These are phyloP conservation scores for Scomber colias DNA, from an alignment of 2,113 vertebrate species.

Conservation along the genomic window DNA sequence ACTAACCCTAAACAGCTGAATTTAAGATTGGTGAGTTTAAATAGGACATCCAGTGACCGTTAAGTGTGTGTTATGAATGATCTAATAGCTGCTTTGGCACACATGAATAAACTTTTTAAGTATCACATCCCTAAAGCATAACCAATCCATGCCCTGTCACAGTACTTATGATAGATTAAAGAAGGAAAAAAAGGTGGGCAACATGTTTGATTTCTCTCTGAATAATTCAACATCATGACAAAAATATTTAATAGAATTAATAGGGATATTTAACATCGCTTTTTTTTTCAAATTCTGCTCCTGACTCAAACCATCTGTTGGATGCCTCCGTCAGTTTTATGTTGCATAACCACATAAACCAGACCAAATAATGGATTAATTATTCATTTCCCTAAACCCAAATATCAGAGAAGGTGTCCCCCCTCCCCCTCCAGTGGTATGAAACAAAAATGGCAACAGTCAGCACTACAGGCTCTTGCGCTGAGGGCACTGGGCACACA, in stretches of 20 bases:
- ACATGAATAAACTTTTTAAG: constrained; percentile 29
- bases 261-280: neutral
- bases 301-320: constrained; percentile 18
- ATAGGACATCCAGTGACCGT: constrained; percentile 29
- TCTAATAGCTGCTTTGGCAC: constrained; percentile 34
- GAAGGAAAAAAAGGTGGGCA: neutral
- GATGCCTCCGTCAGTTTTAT: constrained; percentile 17
- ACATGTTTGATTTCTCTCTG: neutral
- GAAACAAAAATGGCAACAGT: constrained; percentile 41
- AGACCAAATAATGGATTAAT: constrained; percentile 43
- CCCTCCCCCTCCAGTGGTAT: neutral
- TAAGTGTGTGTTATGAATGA: constrained; percentile 49
- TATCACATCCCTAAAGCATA: constrained; percentile 17
- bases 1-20: constrained; percentile 8
- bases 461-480: constrained; percentile 55
- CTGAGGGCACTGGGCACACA: constrained; percentile 33
- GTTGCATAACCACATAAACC: constrained; percentile 34
- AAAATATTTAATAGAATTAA: constrained; percentile 19
- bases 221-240: neutral
- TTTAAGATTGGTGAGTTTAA: constrained; percentile 36
- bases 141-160: constrained; percentile 10
- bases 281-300: neutral
- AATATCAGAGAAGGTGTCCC: constrained; percentile 28
- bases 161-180: neutral
- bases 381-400: constrained; percentile 24